Evolutionary conservation across 2,113 vertebrate genomes (phyloP).

Genomic region (Dermatemys mawii): DNA sequence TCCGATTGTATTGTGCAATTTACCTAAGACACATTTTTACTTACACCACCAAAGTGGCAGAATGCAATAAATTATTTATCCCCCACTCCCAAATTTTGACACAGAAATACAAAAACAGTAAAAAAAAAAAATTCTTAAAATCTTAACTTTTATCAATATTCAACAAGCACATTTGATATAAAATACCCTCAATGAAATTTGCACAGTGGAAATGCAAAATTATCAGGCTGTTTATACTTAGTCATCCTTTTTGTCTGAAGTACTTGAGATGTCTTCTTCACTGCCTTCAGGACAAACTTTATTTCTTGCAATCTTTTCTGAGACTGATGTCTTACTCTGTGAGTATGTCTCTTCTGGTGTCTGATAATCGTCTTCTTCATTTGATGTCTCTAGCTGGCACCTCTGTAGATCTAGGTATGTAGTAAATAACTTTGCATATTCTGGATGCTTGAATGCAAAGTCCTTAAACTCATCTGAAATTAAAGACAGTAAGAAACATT

Average conservation of each 20-base stretch:
- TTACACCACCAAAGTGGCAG: background rate
- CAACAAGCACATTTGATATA: background rate
- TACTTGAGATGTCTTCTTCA: slow-evolving; percentile 76
- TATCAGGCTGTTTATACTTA: slow-evolving; percentile 66
- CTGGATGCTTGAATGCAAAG: slow-evolving; percentile 90
- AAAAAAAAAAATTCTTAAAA: background rate
- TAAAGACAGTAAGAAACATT: background rate
- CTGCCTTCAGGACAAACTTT: slow-evolving; percentile 62
- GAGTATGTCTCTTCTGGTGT: background rate
- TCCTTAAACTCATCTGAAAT: slow-evolving; percentile 88
- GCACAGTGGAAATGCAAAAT: background rate
- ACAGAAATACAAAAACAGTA: slow-evolving; percentile 9
- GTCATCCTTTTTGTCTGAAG: slow-evolving; percentile 96
- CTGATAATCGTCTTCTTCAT: slow-evolving; percentile 51
- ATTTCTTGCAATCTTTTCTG: slow-evolving; percentile 59
- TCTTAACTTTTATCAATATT: slow-evolving; percentile 2
- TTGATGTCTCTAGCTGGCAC: slow-evolving; percentile 80
- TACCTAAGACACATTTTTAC: background rate
- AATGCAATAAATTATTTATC: background rate
- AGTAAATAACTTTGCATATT: slow-evolving; percentile 95
- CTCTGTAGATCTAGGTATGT: slow-evolving; percentile 96
- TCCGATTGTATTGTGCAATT: background rate
- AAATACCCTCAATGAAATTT: background rate
- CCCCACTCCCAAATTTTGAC: background rate
- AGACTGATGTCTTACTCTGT: background rate